Base-by-base conservation (phyloP, 2,888 invertebrate species). In the Eupelmus urozonus region DNA sequence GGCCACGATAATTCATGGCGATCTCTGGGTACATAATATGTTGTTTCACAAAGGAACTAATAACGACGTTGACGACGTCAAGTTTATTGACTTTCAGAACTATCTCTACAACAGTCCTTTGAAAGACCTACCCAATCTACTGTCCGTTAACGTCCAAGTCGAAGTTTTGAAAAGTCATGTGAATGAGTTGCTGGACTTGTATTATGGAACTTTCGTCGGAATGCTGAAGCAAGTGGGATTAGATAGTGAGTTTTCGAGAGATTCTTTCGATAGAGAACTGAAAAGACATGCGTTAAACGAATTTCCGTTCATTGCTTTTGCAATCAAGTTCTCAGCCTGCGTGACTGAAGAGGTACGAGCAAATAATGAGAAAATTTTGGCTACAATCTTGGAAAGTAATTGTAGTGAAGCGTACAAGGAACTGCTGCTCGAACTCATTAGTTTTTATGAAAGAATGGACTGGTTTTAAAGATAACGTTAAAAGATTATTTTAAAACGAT, bases 1-100 rank as follows among this genome's bases (percentile, higher is more conserved):
- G 88, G 90, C 90, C 0, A 91, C 92, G 0, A 90, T 92, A 29
- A 89, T 91, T 1, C 93, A 93, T 81, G 89, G 90, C 0, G 93
- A 93, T 84, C 90, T 92, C 67, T 93, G 93, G 93, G 91, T 91
- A 11, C 93, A 93, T 83, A 93, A 93, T 81, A 90, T 93, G 0
- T 91, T 93, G 91, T 87, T 93, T 16, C 88, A 90, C 75, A 89
- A 90, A 70, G 90, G 92, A 86, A 20, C 78, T 0, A 83, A 82
- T 25, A 81, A 82, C 2, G 83, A 85, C 18, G 90, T 92, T 0
- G 84, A 88, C 0, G 90, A 91, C 78, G 86, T 92, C 3, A 93
- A 92, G 86, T 90, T 93, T 59, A 90, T 93, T 0, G 93, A 93
- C 82, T 91, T 93, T 75, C 93, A 93, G 85, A 89, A 92, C 27